These are phyloP conservation scores for Amphipoea lucens DNA, from an alignment of 2,888 invertebrate species.

Conservation along the genomic window DNA sequence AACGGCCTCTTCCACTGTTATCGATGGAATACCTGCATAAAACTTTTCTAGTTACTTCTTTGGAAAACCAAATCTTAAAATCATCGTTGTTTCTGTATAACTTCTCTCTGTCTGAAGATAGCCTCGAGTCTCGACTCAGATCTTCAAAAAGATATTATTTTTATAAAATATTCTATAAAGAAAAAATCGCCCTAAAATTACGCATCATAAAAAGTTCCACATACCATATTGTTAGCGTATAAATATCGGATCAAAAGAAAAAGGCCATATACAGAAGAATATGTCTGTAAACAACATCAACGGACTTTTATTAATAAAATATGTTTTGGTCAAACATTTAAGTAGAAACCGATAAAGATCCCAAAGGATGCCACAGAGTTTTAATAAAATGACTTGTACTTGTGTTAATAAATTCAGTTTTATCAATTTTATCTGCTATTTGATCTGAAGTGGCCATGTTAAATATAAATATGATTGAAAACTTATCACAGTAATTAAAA, in stretches of 20 bases:
- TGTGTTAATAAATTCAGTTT: neutral
- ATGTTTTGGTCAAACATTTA: conserved; percentile 35
- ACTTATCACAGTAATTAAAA: neutral
- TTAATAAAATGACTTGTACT: conserved; percentile 35
- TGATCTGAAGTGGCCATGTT: neutral
- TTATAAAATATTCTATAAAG: neutral
- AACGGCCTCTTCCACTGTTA: neutral
- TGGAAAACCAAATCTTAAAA: neutral
- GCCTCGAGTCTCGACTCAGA: neutral
- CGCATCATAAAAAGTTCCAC: neutral
- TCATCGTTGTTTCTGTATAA: neutral
- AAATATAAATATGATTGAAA: neutral
- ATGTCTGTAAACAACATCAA: neutral
- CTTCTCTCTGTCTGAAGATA: neutral
- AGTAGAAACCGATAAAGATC: conserved; percentile 3
- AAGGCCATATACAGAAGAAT: neutral
- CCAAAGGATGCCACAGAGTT: neutral
- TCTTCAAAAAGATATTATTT: neutral
- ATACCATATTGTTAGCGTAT: neutral
- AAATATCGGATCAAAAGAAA: conserved; percentile 19
- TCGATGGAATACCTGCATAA: neutral
- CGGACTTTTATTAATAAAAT: conserved; percentile 5
- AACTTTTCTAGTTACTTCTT: no score
- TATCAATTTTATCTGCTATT: neutral
- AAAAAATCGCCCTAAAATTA: conserved; percentile 8